Evolutionary conservation across 2,888 invertebrate species (phyloP).

Genomic region (Lamellibrachia satsuma): DNA sequence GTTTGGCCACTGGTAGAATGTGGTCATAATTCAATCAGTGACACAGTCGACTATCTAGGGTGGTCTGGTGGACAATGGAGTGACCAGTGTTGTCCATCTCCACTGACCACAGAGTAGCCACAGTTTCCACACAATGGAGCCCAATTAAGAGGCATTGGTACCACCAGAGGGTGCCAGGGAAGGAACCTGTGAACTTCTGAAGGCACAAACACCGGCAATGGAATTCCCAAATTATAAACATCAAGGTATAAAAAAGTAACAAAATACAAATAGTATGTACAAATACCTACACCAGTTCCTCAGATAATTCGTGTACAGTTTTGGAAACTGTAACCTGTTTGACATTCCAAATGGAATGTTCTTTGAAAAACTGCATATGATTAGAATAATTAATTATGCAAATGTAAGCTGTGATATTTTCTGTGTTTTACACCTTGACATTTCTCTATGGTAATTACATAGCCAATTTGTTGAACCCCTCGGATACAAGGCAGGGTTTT

Average conservation of each 20-base stretch:
- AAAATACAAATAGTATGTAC: neutral
- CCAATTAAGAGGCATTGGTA: neutral
- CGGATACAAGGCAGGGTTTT: no score
- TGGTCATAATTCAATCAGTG: neutral
- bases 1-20: no score
- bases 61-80: neutral
- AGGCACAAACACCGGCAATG: neutral
- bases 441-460: neutral
- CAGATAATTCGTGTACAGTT: neutral
- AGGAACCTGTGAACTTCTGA: neutral
- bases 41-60: neutral
- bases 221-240: neutral
- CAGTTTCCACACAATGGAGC: neutral
- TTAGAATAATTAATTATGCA: neutral
- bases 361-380: neutral
- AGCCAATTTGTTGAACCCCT: neutral
- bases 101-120: neutral
- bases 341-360: neutral
- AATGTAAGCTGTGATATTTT: neutral
- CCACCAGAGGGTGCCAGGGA: neutral
- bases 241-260: neutral
- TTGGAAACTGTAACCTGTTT: neutral
- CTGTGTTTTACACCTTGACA: neutral
- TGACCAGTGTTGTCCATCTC: neutral
- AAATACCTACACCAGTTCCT: neutral